Conservation (phyloP, 2,888 invertebrate genomes). For the Acanthosepion esculentum region DNA sequence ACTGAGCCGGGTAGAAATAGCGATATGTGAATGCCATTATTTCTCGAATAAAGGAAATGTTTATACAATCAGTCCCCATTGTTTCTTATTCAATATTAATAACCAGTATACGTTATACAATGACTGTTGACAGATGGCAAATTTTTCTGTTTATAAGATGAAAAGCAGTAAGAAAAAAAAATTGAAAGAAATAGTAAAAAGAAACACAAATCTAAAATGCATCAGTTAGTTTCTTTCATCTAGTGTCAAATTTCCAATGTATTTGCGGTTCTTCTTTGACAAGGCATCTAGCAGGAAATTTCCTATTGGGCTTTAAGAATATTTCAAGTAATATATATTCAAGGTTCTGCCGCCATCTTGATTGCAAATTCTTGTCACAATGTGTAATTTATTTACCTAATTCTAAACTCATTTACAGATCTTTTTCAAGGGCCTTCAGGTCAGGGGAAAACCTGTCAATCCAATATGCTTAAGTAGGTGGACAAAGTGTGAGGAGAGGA, state of each 20-base stretch:
- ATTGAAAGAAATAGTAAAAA: background rate
- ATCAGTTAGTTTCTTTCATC: background rate
- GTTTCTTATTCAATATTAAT: background rate
- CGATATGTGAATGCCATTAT: background rate
- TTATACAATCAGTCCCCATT: background rate
- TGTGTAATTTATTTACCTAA: background rate
- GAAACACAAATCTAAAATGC: background rate
- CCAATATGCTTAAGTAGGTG: background rate
- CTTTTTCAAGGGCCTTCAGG: background rate
- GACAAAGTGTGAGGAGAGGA: background rate
- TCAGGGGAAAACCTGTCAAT: background rate
- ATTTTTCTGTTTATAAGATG: background rate
- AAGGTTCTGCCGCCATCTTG: background rate
- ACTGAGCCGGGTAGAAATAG: background rate
- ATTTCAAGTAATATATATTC: slow-evolving; percentile 13
- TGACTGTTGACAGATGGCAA: background rate
- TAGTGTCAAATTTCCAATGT: background rate
- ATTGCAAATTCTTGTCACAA: background rate
- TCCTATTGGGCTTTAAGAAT: background rate
- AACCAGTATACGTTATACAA: background rate
- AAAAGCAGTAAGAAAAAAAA: background rate
- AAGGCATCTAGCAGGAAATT: background rate
- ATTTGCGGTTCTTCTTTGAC: background rate
- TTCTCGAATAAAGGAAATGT: background rate
- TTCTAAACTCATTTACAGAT: slow-evolving; percentile 21